phyloP scores from a whole-genome alignment of 2,888 invertebrate genomes.

The Leptopilina myrica region DNA sequence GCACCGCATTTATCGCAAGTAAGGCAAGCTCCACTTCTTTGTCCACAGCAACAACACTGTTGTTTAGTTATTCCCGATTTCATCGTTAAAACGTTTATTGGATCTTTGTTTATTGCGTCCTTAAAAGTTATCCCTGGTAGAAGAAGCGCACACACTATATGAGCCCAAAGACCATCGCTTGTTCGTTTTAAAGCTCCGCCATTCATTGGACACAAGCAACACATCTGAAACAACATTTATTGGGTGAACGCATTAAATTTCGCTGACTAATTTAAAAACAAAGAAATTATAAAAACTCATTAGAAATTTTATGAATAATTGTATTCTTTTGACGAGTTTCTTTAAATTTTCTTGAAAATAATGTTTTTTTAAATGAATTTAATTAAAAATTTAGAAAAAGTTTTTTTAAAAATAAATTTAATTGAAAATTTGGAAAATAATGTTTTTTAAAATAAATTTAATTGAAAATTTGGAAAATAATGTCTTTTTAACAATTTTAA shows the following conservation, averaged over 20 bases:
- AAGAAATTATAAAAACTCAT: too few relatives aligned
- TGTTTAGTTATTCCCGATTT: constrained; percentile 63
- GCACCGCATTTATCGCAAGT: constrained; percentile 77
- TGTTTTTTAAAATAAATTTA: too few relatives aligned
- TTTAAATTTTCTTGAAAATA: too few relatives aligned
- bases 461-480: too few relatives aligned
- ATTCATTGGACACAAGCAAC: constrained; percentile 79
- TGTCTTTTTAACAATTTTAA: too few relatives aligned
- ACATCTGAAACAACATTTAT: constrained; percentile 70
- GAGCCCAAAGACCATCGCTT: constrained; percentile 82
- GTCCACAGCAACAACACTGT: constrained; percentile 73
- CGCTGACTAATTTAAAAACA: too few relatives aligned
- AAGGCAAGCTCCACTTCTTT: constrained; percentile 75
- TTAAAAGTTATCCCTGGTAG: constrained; percentile 81
- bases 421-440: too few relatives aligned
- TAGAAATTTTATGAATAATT: too few relatives aligned
- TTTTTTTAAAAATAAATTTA: too few relatives aligned
- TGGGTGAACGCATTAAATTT: background rate
- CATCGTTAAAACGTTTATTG: constrained; percentile 71
- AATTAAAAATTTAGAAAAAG: too few relatives aligned
- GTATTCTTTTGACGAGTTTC: too few relatives aligned
- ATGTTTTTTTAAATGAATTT: too few relatives aligned
- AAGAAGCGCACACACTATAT: constrained; percentile 82
- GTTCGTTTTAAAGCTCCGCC: constrained; percentile 83
- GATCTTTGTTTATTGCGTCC: constrained; percentile 73